Evolutionary conservation across 2,797 vertebrate species (phyloP).

Genomic region (Neostethus bicornis): DNA sequence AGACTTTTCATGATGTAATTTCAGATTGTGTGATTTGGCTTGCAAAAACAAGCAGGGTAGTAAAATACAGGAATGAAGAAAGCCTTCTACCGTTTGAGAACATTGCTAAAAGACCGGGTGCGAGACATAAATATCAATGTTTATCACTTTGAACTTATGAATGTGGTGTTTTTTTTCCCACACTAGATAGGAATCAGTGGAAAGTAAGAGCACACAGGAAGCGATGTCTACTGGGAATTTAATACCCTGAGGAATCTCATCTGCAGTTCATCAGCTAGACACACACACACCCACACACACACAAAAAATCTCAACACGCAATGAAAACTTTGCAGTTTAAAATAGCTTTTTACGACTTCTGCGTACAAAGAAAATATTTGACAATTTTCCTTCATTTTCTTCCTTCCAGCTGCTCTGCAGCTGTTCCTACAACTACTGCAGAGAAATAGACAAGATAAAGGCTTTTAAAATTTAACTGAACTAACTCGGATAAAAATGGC

Average conservation of each 20-base stretch:
- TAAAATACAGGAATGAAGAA: neutral
- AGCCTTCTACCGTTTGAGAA: neutral
- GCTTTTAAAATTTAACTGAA: constrained; percentile 6
- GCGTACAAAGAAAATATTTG: constrained; percentile 16
- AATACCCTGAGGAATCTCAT: constrained; percentile 77
- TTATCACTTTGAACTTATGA: constrained; percentile 16
- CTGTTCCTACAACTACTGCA: neutral
- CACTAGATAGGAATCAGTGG: constrained; percentile 62
- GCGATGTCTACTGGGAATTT: constrained; percentile 72
- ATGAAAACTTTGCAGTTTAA: constrained; percentile 52
- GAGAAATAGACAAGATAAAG: neutral
- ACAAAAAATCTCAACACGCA: constrained; percentile 19
- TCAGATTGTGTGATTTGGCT: neutral
- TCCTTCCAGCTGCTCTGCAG: neutral
- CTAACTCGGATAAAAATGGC: constrained; percentile 11
- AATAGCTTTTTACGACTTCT: constrained; percentile 46
- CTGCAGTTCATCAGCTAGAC: constrained; percentile 71
- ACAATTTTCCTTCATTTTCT: constrained; percentile 7
- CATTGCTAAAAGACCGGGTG: neutral
- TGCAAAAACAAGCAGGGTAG: constrained; percentile 3
- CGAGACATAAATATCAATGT: neutral
- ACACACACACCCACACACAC: constrained; percentile 19
- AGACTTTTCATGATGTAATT: constrained; percentile 1
- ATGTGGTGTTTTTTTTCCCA: constrained; percentile 74
- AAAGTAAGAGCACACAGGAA: constrained; percentile 74